These are phyloP conservation scores for Cetoscarus ocellatus DNA, from an alignment of 2,797 vertebrate genomes.

Conservation along the genomic window DNA sequence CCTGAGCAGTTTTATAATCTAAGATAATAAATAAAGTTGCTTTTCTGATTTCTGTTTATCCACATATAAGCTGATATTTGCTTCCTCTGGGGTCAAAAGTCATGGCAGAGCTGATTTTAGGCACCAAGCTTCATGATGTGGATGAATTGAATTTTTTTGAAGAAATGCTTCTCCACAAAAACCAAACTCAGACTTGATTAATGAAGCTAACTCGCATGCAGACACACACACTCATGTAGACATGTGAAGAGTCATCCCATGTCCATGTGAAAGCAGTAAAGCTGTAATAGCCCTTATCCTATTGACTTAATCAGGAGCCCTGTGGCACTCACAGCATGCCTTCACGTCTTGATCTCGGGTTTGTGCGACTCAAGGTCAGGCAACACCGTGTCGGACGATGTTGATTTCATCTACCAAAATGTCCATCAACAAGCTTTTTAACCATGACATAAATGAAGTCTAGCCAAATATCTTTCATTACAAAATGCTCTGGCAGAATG, in stretches of 20 bases:
- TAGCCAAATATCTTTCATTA: no score
- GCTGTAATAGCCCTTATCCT: slow-evolving; percentile 81
- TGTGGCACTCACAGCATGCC: slow-evolving; percentile 49
- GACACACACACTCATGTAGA: slow-evolving; percentile 27
- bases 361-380: slow-evolving; percentile 57
- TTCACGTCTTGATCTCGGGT: slow-evolving; percentile 54
- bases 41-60: slow-evolving; percentile 29
- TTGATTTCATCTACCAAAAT: no score
- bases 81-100: slow-evolving; percentile 40
- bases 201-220: neutral
- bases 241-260: slow-evolving; percentile 77
- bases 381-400: slow-evolving; percentile 29
- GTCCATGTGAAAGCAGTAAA: slow-evolving; percentile 81
- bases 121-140: neutral
- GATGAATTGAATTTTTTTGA: slow-evolving; percentile 12
- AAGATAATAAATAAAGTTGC: no score
- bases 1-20: no score
- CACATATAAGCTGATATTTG: slow-evolving; percentile 21
- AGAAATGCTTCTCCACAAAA: slow-evolving; percentile 12
- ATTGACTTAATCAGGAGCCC: slow-evolving; percentile 78
- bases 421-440: no score
- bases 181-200: neutral
- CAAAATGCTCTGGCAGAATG: no score
- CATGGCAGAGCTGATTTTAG: slow-evolving; percentile 15
- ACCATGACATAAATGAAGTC: no score